Conservation (phyloP, 1,140 invertebrate genomes). For the Pogonomyrmex barbatus region DNA sequence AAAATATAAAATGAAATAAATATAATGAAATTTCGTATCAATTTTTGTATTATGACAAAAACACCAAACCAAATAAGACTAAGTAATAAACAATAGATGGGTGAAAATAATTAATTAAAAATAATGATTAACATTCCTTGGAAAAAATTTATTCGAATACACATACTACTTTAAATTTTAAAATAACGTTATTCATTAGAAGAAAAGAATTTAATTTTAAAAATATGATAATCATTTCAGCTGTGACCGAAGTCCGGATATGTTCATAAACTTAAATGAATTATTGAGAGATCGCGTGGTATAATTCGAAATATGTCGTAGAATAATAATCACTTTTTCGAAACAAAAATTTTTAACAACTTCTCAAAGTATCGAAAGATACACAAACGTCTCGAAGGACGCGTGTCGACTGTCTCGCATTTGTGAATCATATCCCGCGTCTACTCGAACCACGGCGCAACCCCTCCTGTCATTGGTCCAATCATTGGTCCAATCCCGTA, state of each 20-base stretch:
- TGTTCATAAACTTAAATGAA: constrained; percentile 1
- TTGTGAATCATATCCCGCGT: constrained; percentile 31
- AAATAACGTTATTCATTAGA: neutral
- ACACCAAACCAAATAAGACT: neutral
- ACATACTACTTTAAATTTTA: neutral
- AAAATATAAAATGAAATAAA: no score
- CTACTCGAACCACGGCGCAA: constrained; percentile 11
- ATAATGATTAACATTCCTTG: neutral
- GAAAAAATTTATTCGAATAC: neutral
- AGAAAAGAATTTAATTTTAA: neutral
- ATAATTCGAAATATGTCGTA: neutral
- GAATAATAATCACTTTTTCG: neutral
- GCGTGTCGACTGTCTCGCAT: constrained; percentile 67
- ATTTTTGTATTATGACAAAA: neutral
- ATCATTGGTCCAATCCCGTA: constrained; percentile 6
- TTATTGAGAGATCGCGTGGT: constrained; percentile 15
- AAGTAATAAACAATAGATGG: neutral
- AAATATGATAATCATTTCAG: neutral
- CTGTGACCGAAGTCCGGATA: neutral
- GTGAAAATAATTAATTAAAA: neutral
- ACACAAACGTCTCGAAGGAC: constrained; percentile 54
- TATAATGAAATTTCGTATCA: no score
- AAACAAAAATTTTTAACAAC: neutral
- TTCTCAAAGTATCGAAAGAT: neutral
- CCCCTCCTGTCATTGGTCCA: constrained; percentile 15